phyloP scores from a whole-genome alignment of 1,140 invertebrate species.

The Cyrtorhinus lividipennis region DNA sequence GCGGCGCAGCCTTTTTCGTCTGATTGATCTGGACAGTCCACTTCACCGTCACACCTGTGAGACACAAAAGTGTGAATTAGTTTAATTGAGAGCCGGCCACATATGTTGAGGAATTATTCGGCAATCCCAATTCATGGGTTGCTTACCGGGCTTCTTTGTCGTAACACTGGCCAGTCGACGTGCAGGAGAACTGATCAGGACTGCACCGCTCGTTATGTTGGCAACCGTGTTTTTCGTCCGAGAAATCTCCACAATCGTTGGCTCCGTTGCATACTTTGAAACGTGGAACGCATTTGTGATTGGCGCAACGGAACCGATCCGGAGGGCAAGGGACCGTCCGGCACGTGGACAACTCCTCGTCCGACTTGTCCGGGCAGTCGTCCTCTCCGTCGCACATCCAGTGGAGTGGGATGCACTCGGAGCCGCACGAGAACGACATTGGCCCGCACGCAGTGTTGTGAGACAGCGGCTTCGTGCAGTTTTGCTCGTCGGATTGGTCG shows the following conservation, averaged over 20 bases:
- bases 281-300: conserved; percentile 34
- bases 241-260: conserved; percentile 36
- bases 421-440: conserved; percentile 26
- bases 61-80: neutral
- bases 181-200: neutral
- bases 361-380: conserved; percentile 51
- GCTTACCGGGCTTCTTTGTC: neutral
- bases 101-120: no score
- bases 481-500: conserved; percentile 41
- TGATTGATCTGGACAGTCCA: conserved; percentile 44
- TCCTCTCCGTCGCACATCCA: conserved; percentile 49
- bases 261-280: conserved; percentile 35
- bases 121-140: neutral
- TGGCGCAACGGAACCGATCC: conserved; percentile 30
- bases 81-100: neutral
- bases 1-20: conserved; percentile 41
- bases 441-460: neutral
- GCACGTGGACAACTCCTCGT: conserved; percentile 37
- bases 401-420: conserved; percentile 34
- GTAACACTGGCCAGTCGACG: neutral
- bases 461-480: conserved; percentile 30
- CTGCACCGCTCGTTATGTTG: neutral
- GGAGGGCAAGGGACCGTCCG: conserved; percentile 28
- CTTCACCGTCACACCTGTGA: conserved; percentile 39
- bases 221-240: conserved; percentile 32